These are phyloP conservation scores for Andrena dorsata DNA, from an alignment of 2,888 invertebrate genomes.

Conservation along the genomic window DNA sequence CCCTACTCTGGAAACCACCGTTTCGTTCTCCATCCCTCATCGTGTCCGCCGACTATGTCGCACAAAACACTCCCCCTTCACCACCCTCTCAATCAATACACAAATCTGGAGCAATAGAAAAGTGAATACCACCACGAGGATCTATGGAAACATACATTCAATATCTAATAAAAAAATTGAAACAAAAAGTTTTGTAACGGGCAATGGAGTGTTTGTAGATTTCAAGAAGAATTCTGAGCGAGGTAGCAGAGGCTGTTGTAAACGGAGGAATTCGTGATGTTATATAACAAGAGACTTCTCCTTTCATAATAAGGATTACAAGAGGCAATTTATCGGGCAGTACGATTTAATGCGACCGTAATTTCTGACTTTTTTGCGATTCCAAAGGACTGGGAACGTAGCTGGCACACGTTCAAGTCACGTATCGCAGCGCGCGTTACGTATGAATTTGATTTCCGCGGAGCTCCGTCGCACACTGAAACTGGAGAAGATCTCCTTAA, in stretches of 20 bases:
- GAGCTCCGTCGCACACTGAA: constrained; percentile 50
- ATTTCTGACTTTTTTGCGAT: constrained; percentile 50
- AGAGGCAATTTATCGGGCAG: not conserved
- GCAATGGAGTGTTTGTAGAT: no score
- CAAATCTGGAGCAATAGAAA: no score
- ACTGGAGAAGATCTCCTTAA: constrained; percentile 45
- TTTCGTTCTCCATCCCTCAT: constrained; percentile 3
- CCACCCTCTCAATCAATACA: not conserved
- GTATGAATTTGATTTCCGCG: constrained; percentile 56
- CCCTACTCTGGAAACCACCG: constrained; percentile 33
- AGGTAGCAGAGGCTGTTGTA: not conserved
- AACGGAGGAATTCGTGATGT: not conserved
- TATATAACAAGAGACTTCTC: constrained; percentile 22
- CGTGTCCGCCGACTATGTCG: not conserved
- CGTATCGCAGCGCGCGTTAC: constrained; percentile 52
- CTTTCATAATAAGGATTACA: not conserved
- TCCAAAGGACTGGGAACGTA: constrained; percentile 41
- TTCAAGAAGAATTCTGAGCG: no score
- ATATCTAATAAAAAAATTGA: no score
- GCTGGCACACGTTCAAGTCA: constrained; percentile 68
- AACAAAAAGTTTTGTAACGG: no score
- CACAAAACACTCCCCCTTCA: not conserved
- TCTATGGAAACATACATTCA: no score
- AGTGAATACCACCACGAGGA: no score
- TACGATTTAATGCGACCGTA: constrained; percentile 39